Evolutionary conservation across 2,797 vertebrate species (phyloP), one percentile per base, ranked within the genome.

Genomic region (Takifugu ocellatus): DNA sequence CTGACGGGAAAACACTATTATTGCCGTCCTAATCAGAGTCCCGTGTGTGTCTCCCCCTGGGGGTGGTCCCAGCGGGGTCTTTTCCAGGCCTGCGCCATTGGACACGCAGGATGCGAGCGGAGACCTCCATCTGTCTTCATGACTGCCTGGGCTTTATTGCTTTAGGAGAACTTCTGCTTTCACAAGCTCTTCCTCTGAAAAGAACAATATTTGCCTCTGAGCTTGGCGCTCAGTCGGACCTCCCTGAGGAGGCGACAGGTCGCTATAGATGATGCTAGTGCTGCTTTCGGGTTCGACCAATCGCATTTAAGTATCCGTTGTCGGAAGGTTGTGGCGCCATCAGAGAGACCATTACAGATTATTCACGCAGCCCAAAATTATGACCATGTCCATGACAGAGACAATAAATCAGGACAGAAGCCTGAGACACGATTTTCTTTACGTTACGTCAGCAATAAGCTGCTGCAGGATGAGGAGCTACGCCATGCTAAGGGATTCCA

Each of bases 51-150:
- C 53, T 51, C 50, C 74, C 72, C 70, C 53, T 3, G 57, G 50
- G 21, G 78, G 64, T 52, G 64, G 64, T 69, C 78, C 65, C 78
- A 79, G 77, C 64, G 73, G 77, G 71, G 61, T 59, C 66, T 55
- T 72, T 78, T 86, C 74, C 75, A 61, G 62, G 68, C 2, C 59
- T 27, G 45, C 10, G 36, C 70, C 25, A 39, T 77, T 33, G 62
- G 69, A 71, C 67, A 60, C 25, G 16, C 66, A 56, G 69, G 74
- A 78, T 56, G n/a, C 51, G 55, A 42, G 43, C 81, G 36, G 10
- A 39, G 36, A 87, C 75, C 69, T 72, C 79, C 78, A 90, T 89
- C 81, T 83, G 79, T 91, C 88, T 90, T 85, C 84, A 88, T 87
- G 78, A 88, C 76, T 84, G 88, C 86, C 87, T 42, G 56, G 10